These are phyloP conservation scores for Burhinus oedicnemus DNA, from an alignment of 2,113 vertebrate species.

Conservation along the genomic window DNA sequence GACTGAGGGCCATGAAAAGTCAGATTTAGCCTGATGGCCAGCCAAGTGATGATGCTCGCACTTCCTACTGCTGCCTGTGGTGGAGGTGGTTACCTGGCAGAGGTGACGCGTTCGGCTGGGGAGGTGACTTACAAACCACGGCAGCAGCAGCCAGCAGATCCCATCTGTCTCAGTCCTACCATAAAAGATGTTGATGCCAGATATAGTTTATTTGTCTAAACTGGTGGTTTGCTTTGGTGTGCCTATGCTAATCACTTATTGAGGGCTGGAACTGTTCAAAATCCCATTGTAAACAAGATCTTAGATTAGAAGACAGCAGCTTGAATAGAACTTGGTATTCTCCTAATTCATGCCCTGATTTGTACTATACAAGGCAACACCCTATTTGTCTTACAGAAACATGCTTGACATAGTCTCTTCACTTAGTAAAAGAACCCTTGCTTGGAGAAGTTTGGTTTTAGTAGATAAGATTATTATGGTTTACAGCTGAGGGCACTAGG, in stretches of 20 bases:
- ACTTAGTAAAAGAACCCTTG: not conserved
- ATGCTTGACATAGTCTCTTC: fast-evolving
- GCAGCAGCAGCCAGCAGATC: not conserved
- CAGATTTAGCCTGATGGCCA: not conserved
- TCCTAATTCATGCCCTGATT: not conserved
- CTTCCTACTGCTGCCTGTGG: not conserved
- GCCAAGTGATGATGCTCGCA: fast-evolving
- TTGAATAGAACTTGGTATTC: not conserved
- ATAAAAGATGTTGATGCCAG: not conserved
- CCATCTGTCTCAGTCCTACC: not conserved
- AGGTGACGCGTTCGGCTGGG: not conserved
- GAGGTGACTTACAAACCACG: not conserved
- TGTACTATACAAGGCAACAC: not conserved
- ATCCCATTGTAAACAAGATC: not conserved
- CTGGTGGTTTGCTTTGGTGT: not conserved
- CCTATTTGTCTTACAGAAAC: fast-evolving
- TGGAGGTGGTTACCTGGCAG: not conserved
- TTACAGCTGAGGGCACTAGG: not conserved
- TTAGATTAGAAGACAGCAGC: not conserved
- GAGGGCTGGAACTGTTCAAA: not conserved
- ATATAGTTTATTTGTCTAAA: not conserved
- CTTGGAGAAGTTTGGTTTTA: not conserved
- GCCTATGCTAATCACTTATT: not conserved
- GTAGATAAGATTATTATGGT: fast-evolving
- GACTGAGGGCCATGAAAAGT: not conserved